Evolutionary conservation across 2,797 vertebrate species (phyloP).

Genomic region (Buphagus erythrorhynchus): DNA sequence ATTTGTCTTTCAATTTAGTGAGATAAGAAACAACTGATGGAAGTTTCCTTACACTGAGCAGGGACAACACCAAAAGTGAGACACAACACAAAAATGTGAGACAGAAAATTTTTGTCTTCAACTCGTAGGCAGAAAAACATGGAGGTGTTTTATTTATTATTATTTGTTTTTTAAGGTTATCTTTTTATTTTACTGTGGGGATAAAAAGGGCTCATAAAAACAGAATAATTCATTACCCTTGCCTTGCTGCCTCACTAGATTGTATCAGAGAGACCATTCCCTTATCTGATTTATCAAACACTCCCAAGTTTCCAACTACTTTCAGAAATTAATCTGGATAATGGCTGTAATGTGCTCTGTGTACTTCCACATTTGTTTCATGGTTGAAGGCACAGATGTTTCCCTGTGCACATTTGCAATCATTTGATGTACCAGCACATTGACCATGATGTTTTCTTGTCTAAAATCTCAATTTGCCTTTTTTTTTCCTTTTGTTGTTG

Average conservation of each 20-base stretch:
- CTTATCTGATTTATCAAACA: neutral
- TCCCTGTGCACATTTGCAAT: neutral
- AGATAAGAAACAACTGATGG: neutral
- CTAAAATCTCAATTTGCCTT: neutral
- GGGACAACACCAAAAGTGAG: neutral
- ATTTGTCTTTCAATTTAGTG: neutral
- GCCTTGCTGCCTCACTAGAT: neutral
- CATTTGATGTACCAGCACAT: neutral
- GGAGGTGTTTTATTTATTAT: neutral
- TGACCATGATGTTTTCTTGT: neutral
- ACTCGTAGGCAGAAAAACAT: neutral
- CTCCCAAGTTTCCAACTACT: neutral
- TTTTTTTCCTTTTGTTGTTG: neutral
- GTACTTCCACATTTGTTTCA: neutral
- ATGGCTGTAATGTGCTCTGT: neutral
- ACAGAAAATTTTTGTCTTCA: neutral
- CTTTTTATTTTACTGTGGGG: neutral
- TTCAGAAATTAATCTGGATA: slow-evolving; percentile 19
- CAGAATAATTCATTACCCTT: neutral
- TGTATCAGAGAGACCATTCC: neutral
- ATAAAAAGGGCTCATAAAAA: neutral
- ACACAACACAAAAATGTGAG: too few species aligned
- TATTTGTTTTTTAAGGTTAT: too few species aligned
- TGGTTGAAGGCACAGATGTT: neutral
- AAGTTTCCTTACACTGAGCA: neutral